Evolutionary conservation across 1,140 invertebrate genomes (phyloP).

Genomic region (Nomia melanderi): DNA sequence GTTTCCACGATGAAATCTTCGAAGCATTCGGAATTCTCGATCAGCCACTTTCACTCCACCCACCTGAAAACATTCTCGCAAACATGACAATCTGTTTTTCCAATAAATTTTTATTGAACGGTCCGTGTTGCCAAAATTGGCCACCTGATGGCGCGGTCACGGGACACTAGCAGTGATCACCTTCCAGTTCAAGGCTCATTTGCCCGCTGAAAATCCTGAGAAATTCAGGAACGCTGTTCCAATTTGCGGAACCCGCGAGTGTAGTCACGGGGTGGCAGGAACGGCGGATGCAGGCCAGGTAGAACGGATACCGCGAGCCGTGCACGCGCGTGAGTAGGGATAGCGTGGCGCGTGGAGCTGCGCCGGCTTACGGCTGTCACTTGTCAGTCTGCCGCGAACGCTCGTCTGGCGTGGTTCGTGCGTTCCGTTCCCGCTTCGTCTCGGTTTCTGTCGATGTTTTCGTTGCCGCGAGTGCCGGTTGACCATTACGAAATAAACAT

Average conservation of each 20-base stretch:
- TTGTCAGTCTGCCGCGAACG: conserved; percentile 72
- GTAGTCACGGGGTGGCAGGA: background rate
- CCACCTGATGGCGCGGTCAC: background rate
- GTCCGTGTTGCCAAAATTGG: background rate
- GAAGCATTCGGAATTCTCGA: too few species aligned
- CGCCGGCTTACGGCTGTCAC: conserved; percentile 66
- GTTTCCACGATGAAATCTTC: too few species aligned
- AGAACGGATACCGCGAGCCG: conserved; percentile 38
- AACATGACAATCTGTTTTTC: too few species aligned
- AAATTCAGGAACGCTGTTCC: too few species aligned
- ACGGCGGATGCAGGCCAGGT: background rate
- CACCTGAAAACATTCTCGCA: too few species aligned
- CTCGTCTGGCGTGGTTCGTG: conserved; percentile 41
- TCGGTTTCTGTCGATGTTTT: background rate
- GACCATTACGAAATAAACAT: conserved; percentile 29
- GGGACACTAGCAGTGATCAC: too few species aligned
- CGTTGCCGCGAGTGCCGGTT: conserved; percentile 9
- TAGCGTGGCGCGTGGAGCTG: conserved; percentile 55
- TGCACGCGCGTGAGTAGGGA: conserved; percentile 38
- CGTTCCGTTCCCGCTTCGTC: background rate
- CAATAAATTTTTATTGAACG: too few species aligned
- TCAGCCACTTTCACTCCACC: too few species aligned
- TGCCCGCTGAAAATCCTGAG: too few species aligned
- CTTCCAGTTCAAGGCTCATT: too few species aligned
- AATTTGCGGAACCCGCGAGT: too few species aligned